These are phyloP conservation scores for Heteromormyrus szaboi DNA, from an alignment of 2,797 vertebrate genomes.

Conservation along the genomic window DNA sequence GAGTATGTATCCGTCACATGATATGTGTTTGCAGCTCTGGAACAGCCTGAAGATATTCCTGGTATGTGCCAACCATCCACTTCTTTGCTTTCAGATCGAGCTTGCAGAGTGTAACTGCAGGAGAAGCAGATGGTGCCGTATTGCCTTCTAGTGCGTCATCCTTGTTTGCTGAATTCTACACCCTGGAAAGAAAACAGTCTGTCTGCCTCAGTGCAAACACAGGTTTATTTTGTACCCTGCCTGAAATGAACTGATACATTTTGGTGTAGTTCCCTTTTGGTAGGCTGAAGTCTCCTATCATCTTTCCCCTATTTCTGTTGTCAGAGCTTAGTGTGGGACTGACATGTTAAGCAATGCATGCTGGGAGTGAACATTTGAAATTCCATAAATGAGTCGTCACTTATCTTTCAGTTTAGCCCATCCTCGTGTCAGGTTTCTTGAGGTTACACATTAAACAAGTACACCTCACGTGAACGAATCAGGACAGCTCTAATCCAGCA, in stretches of 20 bases:
- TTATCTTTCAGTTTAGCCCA: background rate
- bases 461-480: background rate
- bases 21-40: background rate
- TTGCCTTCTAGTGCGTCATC: background rate
- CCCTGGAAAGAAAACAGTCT: slow-evolving; percentile 6
- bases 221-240: slow-evolving; percentile 8
- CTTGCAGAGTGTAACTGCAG: slow-evolving; percentile 11
- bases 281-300: background rate
- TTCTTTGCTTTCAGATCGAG: background rate
- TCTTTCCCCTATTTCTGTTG: background rate
- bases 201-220: background rate
- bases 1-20: background rate
- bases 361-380: background rate
- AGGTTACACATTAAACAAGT: background rate
- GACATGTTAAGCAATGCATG: background rate
- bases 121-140: background rate
- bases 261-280: background rate
- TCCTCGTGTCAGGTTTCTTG: background rate
- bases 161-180: slow-evolving; percentile 5
- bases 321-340: background rate
- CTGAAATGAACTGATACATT: slow-evolving; percentile 12
- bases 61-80: background rate
- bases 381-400: background rate
- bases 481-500: background rate
- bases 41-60: background rate